These are phyloP conservation scores for Borostomias antarcticus DNA, from an alignment of 2,797 vertebrate genomes.

Conservation along the genomic window DNA sequence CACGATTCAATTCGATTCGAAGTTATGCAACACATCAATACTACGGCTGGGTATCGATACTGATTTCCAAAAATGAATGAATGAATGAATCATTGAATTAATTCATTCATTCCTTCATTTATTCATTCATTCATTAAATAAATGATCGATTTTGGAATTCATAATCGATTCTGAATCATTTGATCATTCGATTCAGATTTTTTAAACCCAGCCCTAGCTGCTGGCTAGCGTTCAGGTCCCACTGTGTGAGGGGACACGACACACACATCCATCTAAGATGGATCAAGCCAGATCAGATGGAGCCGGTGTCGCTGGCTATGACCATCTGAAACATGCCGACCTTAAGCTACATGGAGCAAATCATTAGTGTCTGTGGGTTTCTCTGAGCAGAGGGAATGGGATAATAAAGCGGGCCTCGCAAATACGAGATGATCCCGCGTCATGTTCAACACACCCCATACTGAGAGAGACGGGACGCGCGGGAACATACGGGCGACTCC, in stretches of 20 bases:
- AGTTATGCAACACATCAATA: too few relatives aligned
- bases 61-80: too few relatives aligned
- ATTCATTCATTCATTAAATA: too few relatives aligned
- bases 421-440: background rate
- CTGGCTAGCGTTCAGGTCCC: conserved; percentile 39
- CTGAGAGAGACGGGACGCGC: background rate
- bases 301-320: conserved; percentile 37
- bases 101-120: too few relatives aligned
- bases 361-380: conserved; percentile 16
- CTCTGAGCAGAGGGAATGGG: background rate
- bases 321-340: conserved; percentile 33
- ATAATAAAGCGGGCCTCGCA: background rate
- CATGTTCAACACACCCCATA: background rate
- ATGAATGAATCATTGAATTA: too few relatives aligned
- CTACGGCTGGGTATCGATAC: too few relatives aligned
- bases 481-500: conserved; percentile 28
- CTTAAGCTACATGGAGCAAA: conserved; percentile 33
- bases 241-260: conserved; percentile 35
- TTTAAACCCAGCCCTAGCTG: too few relatives aligned
- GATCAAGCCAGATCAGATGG: conserved; percentile 54
- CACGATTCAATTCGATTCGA: too few relatives aligned
- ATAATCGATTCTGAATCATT: too few relatives aligned
- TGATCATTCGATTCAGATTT: too few relatives aligned
- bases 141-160: too few relatives aligned
- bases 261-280: too few relatives aligned